Base-by-base conservation (phyloP, 2,797 vertebrate species). In the Labeo calbasu region DNA sequence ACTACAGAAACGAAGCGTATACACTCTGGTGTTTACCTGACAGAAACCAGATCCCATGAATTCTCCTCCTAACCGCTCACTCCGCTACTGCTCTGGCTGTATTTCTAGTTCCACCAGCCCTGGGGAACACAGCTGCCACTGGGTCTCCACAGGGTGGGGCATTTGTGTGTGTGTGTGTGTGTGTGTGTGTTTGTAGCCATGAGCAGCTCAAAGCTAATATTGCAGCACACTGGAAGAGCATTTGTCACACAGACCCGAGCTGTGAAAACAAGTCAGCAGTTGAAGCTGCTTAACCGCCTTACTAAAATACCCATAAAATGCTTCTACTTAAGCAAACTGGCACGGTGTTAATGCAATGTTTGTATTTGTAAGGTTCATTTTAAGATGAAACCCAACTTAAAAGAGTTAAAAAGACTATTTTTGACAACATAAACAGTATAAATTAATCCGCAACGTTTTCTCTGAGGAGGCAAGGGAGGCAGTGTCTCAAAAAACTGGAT, bases 61-160 rank as follows among this genome's bases (percentile, higher is more conserved):
- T 57, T 43, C 80, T 78, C 76, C 53, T 36, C 36, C 50, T 63
- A 80, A 81, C 81, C 8, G 80, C 46, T 75, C 57, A 17, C 43
- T 70, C 40, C 19, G 66, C 55, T 82, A 55, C 76, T 72, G 83
- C 76, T 79, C 66, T 53, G 76, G 81, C 81, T 59, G 69, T 83
- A 51, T 86, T 86, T 79, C 80, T 79, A 82, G 80, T 83, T 86
- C 51, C 76, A 73, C 85, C 75, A 66, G 75, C 80, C 81, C 80
- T 73, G 48, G 59, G 76, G 68, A 78, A 23, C 69, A 79, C 84
- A 82, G 79, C 84, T 82, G 84, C 73, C 75, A n/a, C 79, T 77
- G 79, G 84, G 84, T 57, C 66, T 77, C 73, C 48, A 70, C n/a
- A 50, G 79, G 82, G 82, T 70, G 82, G 73, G 73, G 82, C 65